phyloP scores from a whole-genome alignment of 2,888 invertebrate genomes.

The Patella caerulea region DNA sequence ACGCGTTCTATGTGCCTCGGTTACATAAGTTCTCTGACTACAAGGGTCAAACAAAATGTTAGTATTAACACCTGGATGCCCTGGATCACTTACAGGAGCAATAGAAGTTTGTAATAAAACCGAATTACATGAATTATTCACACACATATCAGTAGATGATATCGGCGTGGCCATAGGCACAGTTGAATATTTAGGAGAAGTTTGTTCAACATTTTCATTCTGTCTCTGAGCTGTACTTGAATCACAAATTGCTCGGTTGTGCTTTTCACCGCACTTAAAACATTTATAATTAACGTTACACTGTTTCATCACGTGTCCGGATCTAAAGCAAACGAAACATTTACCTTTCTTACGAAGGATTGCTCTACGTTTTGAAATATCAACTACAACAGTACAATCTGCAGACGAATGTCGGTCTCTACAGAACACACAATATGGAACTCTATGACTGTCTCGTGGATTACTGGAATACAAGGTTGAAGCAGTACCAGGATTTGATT shows the following conservation, averaged over 20 bases:
- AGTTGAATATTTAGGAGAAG: neutral
- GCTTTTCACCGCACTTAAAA: neutral
- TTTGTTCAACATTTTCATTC: neutral
- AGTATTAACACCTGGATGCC: neutral
- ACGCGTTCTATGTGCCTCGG: neutral
- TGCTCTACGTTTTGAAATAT: neutral
- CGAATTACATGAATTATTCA: neutral
- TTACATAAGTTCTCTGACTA: conserved; percentile 1
- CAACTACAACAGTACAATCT: neutral
- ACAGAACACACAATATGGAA: neutral
- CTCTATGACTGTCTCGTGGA: neutral
- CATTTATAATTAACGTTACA: neutral
- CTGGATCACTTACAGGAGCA: neutral
- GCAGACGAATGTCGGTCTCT: neutral
- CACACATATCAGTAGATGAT: neutral
- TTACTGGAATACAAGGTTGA: too few relatives aligned
- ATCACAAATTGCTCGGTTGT: neutral
- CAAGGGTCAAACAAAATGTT: neutral
- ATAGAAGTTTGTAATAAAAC: conserved; percentile 3
- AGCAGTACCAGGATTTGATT: too few relatives aligned
- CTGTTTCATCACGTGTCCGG: neutral
- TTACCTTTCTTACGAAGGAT: conserved; percentile 1
- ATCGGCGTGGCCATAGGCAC: neutral
- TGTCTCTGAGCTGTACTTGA: neutral
- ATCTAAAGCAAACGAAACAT: conserved; percentile 2